These are phyloP conservation scores for Pseudorectes ferrugineus DNA, from an alignment of 2,113 vertebrate genomes.

Conservation along the genomic window DNA sequence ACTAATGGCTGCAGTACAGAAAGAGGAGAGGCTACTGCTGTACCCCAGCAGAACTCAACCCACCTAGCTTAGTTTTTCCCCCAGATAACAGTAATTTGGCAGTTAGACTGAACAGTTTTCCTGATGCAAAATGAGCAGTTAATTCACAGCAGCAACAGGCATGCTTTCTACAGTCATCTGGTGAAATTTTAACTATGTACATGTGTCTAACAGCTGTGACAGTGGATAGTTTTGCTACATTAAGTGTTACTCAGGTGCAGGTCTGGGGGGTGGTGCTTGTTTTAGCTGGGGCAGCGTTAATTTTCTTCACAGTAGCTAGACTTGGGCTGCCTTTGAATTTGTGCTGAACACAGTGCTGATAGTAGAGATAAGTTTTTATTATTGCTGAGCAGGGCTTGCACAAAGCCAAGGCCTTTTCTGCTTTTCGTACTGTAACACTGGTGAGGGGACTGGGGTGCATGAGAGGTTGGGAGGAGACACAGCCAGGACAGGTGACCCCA, in stretches of 20 bases:
- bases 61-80: not conserved
- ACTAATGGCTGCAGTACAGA: not conserved
- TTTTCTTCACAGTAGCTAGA: not conserved
- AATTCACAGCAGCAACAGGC: not conserved
- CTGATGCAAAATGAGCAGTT: not conserved
- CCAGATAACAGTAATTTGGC: not conserved
- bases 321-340: not conserved
- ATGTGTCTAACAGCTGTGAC: not conserved
- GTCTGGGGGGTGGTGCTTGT: rapidly evolving
- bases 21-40: not conserved
- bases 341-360: not conserved
- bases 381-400: not conserved
- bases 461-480: not conserved
- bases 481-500: not conserved
- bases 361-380: not conserved
- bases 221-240: not conserved
- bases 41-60: not conserved
- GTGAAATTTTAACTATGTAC: not conserved
- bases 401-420: not conserved
- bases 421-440: rapidly evolving
- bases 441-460: not conserved
- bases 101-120: not conserved
- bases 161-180: not conserved
- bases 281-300: not conserved
- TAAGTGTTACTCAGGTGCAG: not conserved